Evolutionary conservation across 2,797 vertebrate genomes (phyloP), one percentile per base, ranked within the genome.

Genomic region (Gallirallus australis): DNA sequence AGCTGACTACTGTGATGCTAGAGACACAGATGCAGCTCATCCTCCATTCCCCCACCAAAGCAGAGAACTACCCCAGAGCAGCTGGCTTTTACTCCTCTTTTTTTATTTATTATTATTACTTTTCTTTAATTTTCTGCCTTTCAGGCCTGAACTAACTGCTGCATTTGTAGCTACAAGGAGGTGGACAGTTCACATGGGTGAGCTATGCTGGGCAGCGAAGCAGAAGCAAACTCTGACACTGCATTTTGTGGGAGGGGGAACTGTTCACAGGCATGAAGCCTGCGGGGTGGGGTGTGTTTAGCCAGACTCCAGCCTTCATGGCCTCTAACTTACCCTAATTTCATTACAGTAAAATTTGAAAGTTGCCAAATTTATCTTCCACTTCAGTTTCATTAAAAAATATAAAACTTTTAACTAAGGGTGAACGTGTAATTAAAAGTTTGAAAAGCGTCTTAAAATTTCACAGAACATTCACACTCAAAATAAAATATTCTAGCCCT

Each of bases 1-100:
- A 19, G 39, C 35, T 72, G 39, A 70, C 24, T 75, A 23, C 50
- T 0, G 0, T 27, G 33, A 40, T 70, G 39, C 47, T 66, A 39
- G 1, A 42, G 54, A 53, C 45, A 7, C 31, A 15, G 19, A 39
- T 6, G 8, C 4, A 14, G 27, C 25, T 73, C n/a, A 30, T 82
- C 57, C 33, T 42, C 39, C 12, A 37, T 11, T 6, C 52, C 2
- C 3, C 30, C 11, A 23, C 20, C 20, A 50, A 30, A 68, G 71
- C 13, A 89, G 27, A 53, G 24, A 52, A 53, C 15, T 47, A 30
- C 21, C 15, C 48, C 28, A 61, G 13, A 68, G 16, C 87, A 86
- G 3, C 6, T 72, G 42, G 16, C 5, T 61, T 86, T 83, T 53
- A 33, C 27, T 86, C 5, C 4, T 54, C 5, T 71, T 15, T 15